These are phyloP conservation scores for Sitophilus oryzae DNA, from an alignment of 1,140 invertebrate genomes.

Conservation along the genomic window DNA sequence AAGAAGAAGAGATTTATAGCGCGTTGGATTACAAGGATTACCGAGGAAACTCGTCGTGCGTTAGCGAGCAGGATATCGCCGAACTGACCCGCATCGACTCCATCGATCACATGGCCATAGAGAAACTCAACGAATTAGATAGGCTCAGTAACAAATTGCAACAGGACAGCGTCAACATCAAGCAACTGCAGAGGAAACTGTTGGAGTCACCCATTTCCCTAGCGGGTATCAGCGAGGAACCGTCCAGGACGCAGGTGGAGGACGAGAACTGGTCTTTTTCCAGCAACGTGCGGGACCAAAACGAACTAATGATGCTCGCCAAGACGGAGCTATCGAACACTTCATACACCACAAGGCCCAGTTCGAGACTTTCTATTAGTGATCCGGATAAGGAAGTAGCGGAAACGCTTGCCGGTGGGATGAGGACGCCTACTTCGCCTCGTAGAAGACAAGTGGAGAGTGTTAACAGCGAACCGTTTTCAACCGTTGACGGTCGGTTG, in stretches of 20 bases:
- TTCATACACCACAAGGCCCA: slow-evolving; percentile 49
- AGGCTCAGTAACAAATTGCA: slow-evolving; percentile 66
- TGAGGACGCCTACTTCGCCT: slow-evolving; percentile 48
- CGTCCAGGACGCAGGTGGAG: slow-evolving; percentile 62
- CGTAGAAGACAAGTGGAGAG: slow-evolving; percentile 50
- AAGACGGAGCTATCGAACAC: slow-evolving; percentile 39
- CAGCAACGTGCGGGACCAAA: slow-evolving; percentile 54
- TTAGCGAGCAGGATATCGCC: slow-evolving; percentile 71
- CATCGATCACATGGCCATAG: slow-evolving; percentile 68
- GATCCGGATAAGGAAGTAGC: slow-evolving; percentile 52
- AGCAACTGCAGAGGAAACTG: slow-evolving; percentile 65
- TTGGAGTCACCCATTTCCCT: slow-evolving; percentile 50
- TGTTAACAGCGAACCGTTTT: slow-evolving; percentile 51
- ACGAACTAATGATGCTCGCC: slow-evolving; percentile 49
- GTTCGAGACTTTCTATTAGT: slow-evolving; percentile 51
- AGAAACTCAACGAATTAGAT: slow-evolving; percentile 73
- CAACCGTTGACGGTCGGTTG: slow-evolving; percentile 52
- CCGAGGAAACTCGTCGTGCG: slow-evolving; percentile 63
- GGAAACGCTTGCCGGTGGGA: slow-evolving; percentile 46
- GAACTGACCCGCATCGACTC: slow-evolving; percentile 67
- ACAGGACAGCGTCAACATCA: slow-evolving; percentile 71
- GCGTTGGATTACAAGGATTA: slow-evolving; percentile 75
- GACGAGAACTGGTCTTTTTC: slow-evolving; percentile 70
- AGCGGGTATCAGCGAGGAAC: slow-evolving; percentile 49
- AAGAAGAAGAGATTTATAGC: slow-evolving; percentile 64